Evolutionary conservation across 2,113 vertebrate species (phyloP), one percentile per base, ranked within the genome.

Genomic region (Ictalurus punctatus): DNA sequence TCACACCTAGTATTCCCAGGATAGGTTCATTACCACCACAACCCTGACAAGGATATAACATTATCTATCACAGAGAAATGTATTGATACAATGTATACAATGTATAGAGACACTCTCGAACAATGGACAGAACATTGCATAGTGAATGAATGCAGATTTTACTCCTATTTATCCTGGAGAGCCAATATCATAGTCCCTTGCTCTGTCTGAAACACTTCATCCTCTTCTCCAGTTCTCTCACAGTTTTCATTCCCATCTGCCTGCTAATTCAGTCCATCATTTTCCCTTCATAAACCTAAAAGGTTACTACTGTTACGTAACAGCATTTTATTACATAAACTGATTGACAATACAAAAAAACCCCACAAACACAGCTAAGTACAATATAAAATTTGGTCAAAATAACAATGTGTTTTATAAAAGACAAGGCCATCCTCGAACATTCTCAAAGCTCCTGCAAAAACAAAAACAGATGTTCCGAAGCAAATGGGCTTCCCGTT

Each of bases 391-490:
- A 83, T 25, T 12, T 40, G 58, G 10, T 83, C 14, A 13, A 56
- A 80, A 80, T 30, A 80, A 19, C 13, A 30, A 54, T 30, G 6
- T 30, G 14, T 52, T 52, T 84, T 52, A 10, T 17, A 52, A 71
- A 84, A 84, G 17, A 25, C 83, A 54, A 54, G 78, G 27, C 78
- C 7, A 6, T 69, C 44, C 65, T 69, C 1, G 10, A 69, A 30
- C 30, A 21, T 73, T 88, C 69, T 63, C 81, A 9, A 58, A 78
- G 85, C 34, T 48, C 17, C 69, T 23, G 6, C 63, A 88, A 89
- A 92, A 92, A 86, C 65, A 87, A 88, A 90, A 92, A 86, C 92
- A 93, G 89, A 92, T 92, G 92, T 91, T 54, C 85, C 63, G 48
- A 44, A 78, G 71, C n/a, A 84, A 91, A 89, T 59, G 44, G 83